phyloP scores from a whole-genome alignment of 2,888 invertebrate genomes.

The Leucophenga maculata region DNA sequence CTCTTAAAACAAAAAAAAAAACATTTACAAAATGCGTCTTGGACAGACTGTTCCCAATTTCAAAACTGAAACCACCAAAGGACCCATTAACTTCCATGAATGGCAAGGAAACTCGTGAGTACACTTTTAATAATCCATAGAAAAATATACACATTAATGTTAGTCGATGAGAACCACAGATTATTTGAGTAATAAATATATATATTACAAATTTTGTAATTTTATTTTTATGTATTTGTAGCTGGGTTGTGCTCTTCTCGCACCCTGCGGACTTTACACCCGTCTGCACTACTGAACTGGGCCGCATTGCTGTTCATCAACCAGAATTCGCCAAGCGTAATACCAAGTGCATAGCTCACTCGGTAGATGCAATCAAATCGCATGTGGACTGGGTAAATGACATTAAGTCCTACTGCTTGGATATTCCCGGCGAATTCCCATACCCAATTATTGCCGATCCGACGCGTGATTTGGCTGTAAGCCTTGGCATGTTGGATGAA shows the following conservation, averaged over 20 bases:
- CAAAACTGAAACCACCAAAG: constrained; percentile 80
- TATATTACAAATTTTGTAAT: neutral
- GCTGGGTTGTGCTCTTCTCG: constrained; percentile 90
- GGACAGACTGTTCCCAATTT: constrained; percentile 86
- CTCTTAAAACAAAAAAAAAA: neutral
- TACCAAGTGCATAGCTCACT: constrained; percentile 85
- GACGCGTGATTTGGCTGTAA: constrained; percentile 79
- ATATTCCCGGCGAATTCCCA: constrained; percentile 82
- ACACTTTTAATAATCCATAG: neutral
- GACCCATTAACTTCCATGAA: constrained; percentile 83
- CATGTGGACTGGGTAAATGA: constrained; percentile 86
- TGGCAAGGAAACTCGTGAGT: constrained; percentile 85
- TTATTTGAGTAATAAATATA: neutral
- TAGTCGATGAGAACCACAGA: neutral
- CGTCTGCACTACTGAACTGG: constrained; percentile 91
- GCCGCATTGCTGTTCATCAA: constrained; percentile 80
- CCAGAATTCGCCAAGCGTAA: constrained; percentile 81
- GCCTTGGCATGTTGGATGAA: constrained; percentile 86
- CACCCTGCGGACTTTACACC: constrained; percentile 93
- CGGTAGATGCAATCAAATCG: constrained; percentile 82
- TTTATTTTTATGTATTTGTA: constrained; percentile 62
- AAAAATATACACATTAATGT: neutral
- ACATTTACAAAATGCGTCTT: constrained; percentile 75
- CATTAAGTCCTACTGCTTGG: constrained; percentile 80
- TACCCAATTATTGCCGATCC: constrained; percentile 89